These are phyloP conservation scores for Lophius piscatorius DNA, from an alignment of 2,113 vertebrate species.

Conservation along the genomic window DNA sequence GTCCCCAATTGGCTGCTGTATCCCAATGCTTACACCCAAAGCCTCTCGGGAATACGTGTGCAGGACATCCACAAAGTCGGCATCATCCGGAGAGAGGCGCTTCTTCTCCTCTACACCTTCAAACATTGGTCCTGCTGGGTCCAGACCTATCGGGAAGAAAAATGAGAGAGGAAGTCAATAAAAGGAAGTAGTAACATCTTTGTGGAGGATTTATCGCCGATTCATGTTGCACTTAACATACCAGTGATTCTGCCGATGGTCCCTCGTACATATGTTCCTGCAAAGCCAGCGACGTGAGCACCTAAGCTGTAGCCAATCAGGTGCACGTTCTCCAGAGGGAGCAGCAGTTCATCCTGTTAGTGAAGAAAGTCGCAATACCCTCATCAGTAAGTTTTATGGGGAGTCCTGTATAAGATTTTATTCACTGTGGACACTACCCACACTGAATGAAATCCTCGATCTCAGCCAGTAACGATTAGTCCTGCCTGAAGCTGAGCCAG, in stretches of 20 bases:
- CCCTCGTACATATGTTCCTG: constrained; percentile 86
- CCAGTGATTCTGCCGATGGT: constrained; percentile 93
- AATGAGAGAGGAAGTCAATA: not conserved
- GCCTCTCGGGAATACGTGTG: constrained; percentile 93
- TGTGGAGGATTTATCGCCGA: not conserved
- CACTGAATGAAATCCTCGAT: constrained; percentile 23
- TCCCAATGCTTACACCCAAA: constrained; percentile 94
- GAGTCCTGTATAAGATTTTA: too few relatives aligned
- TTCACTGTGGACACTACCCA: not conserved
- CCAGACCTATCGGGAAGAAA: constrained; percentile 82
- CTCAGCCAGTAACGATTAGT: constrained; percentile 25
- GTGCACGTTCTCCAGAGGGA: constrained; percentile 86
- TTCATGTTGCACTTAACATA: constrained; percentile 39
- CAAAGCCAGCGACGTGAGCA: constrained; percentile 92
- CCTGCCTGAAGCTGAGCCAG: constrained; percentile 32
- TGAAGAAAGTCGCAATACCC: not conserved
- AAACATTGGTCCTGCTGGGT: constrained; percentile 97
- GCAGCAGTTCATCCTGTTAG: constrained; percentile 81
- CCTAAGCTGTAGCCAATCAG: constrained; percentile 97
- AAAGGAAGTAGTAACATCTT: not conserved
- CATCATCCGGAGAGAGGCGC: constrained; percentile 93
- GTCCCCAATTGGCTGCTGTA: constrained; percentile 93
- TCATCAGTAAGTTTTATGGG: constrained; percentile 43
- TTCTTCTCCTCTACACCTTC: constrained; percentile 84
- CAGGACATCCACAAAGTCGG: constrained; percentile 94